phyloP scores from a whole-genome alignment of 1,140 invertebrate species.

The Musca vetustissima region DNA sequence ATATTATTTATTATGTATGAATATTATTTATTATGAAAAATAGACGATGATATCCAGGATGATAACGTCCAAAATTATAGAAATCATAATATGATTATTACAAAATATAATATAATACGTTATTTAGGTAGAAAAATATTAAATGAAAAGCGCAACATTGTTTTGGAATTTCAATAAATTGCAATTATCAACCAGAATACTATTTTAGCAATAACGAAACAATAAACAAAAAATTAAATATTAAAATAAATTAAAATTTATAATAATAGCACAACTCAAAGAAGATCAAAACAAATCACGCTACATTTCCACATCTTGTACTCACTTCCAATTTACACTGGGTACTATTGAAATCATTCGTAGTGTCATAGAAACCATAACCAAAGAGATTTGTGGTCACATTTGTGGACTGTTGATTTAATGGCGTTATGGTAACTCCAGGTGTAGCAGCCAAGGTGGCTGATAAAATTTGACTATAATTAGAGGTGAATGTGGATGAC shows the following conservation, averaged over 20 bases:
- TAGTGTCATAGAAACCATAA: constrained; percentile 32
- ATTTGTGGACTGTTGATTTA: constrained; percentile 1
- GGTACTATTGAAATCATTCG: constrained; percentile 27
- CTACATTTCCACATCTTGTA: constrained; percentile 25
- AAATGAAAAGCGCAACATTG: too few relatives aligned
- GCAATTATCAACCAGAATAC: not conserved
- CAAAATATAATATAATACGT: too few relatives aligned
- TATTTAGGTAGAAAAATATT: too few relatives aligned
- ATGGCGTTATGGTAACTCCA: constrained; percentile 35
- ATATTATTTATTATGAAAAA: too few relatives aligned
- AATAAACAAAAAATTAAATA: constrained; percentile 5
- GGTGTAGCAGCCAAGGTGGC: constrained; percentile 47
- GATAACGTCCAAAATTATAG: too few relatives aligned
- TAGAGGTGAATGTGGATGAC: constrained; percentile 25
- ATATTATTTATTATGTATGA: too few relatives aligned
- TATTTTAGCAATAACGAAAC: not conserved
- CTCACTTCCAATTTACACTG: constrained; percentile 52
- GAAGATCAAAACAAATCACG: not conserved
- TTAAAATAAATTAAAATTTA: not conserved
- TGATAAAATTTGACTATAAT: constrained; percentile 46
- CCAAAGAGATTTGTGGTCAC: constrained; percentile 17
- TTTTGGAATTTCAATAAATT: too few relatives aligned
- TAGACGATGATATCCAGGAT: too few relatives aligned
- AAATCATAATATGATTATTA: too few relatives aligned
- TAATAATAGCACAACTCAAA: not conserved